Evolutionary conservation across 1,140 invertebrate species (phyloP).

Genomic region (Ganaspis sp.): DNA sequence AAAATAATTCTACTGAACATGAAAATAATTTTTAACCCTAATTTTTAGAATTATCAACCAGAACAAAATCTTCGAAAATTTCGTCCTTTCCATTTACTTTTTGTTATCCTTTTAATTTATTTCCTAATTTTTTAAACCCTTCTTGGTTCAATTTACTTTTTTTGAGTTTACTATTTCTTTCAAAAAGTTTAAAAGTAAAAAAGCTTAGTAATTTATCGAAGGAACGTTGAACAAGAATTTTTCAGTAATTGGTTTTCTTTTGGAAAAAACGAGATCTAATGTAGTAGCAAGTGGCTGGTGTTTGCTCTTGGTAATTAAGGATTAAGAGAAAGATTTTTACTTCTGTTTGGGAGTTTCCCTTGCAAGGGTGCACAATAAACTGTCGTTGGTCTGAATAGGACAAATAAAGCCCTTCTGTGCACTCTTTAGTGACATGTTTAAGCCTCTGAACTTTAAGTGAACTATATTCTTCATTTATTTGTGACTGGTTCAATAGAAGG

Average conservation of each 20-base stretch:
- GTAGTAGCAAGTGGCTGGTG: background rate
- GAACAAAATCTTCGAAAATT: too few relatives aligned
- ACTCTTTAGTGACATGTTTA: background rate
- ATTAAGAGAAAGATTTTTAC: slow-evolving; percentile 14
- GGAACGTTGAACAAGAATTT: too few relatives aligned
- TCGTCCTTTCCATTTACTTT: too few relatives aligned
- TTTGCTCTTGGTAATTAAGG: slow-evolving; percentile 14
- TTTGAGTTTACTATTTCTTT: too few relatives aligned
- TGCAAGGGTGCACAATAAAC: background rate
- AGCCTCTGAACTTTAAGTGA: background rate
- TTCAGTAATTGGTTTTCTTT: background rate
- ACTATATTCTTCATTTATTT: slow-evolving; percentile 10
- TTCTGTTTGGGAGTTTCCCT: background rate
- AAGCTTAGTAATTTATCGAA: too few relatives aligned
- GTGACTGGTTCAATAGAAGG: background rate
- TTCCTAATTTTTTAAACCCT: too few relatives aligned
- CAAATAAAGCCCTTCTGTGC: slow-evolving; percentile 28
- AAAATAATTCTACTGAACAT: too few relatives aligned
- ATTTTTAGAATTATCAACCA: too few relatives aligned
- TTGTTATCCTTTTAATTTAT: too few relatives aligned
- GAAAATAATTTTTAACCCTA: too few relatives aligned
- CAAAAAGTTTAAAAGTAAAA: too few relatives aligned
- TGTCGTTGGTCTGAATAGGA: background rate
- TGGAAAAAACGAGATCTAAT: background rate
- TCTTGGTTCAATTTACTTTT: too few relatives aligned